phyloP scores from a whole-genome alignment of 1,140 invertebrate species.

The Potamilus streckersoni region DNA sequence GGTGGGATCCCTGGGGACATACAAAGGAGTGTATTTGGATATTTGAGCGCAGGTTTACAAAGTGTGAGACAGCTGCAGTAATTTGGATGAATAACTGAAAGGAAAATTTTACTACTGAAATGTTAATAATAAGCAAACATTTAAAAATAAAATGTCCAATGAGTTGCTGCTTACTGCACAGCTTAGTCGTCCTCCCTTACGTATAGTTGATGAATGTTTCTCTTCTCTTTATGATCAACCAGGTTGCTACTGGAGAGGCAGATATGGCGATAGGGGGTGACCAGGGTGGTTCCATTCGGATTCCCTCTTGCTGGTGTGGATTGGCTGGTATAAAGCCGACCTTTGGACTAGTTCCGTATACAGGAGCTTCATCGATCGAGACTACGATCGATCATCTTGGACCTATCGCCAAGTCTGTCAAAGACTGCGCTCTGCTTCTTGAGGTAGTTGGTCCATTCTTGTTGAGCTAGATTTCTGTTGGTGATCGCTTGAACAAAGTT shows the following conservation, averaged over 20 bases:
- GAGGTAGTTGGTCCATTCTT: constrained; percentile 35
- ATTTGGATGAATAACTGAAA: too few relatives aligned
- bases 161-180: too few relatives aligned
- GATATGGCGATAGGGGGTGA: constrained; percentile 61
- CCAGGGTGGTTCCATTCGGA: constrained; percentile 61
- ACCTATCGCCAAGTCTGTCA: constrained; percentile 54
- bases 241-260: constrained; percentile 44
- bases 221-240: constrained; percentile 3
- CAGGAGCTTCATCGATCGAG: constrained; percentile 46
- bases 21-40: too few relatives aligned
- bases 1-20: too few relatives aligned
- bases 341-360: constrained; percentile 60
- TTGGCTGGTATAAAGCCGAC: constrained; percentile 65
- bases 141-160: too few relatives aligned
- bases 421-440: constrained; percentile 57
- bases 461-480: neutral
- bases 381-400: constrained; percentile 55
- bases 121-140: too few relatives aligned
- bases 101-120: too few relatives aligned
- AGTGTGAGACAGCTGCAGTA: too few relatives aligned
- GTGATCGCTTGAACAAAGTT: too few relatives aligned
- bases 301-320: constrained; percentile 59
- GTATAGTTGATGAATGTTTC: too few relatives aligned
- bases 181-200: too few relatives aligned
- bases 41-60: too few relatives aligned